Percentiles rank a stretch among this genome's conserved stretches.
Conservation (phyloP, 2,797 vertebrate species). For the Anas capensis region DNA sequence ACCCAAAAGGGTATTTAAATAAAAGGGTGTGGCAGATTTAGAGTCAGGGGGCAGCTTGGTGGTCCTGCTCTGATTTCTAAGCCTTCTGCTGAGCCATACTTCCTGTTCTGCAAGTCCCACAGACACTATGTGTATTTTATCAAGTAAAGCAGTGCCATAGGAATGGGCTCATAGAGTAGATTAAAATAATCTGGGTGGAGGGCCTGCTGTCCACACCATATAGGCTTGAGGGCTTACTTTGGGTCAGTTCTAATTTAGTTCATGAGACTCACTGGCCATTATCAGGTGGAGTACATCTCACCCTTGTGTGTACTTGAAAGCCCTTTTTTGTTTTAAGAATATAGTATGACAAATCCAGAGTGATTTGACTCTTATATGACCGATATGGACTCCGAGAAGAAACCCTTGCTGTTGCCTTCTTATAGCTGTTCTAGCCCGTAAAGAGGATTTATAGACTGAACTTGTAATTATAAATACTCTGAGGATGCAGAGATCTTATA, state of each 20-base stretch:
- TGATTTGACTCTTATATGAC: neutral
- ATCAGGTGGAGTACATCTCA: neutral
- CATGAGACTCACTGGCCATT: neutral
- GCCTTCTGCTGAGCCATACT: neutral
- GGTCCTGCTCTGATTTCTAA: neutral
- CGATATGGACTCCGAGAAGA: neutral
- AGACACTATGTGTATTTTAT: neutral
- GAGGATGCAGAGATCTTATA: neutral
- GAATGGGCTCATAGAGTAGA: neutral
- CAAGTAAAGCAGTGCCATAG: neutral
- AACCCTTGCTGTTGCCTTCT: neutral
- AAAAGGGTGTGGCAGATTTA: neutral
- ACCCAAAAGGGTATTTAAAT: neutral
- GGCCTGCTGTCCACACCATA: neutral
- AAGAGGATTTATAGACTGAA: neutral
- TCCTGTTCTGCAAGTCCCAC: neutral
- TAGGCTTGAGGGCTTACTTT: neutral
- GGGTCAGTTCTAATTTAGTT: neutral
- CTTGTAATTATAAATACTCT: neutral
- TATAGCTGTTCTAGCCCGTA: neutral
- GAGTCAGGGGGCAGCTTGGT: neutral
- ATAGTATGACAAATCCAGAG: neutral
- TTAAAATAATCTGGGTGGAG: neutral
- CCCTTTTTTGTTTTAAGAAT: neutral
- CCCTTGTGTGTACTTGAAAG: neutral